Base-by-base conservation (phyloP, 1,140 invertebrate species). In the Riptortus pedestris region DNA sequence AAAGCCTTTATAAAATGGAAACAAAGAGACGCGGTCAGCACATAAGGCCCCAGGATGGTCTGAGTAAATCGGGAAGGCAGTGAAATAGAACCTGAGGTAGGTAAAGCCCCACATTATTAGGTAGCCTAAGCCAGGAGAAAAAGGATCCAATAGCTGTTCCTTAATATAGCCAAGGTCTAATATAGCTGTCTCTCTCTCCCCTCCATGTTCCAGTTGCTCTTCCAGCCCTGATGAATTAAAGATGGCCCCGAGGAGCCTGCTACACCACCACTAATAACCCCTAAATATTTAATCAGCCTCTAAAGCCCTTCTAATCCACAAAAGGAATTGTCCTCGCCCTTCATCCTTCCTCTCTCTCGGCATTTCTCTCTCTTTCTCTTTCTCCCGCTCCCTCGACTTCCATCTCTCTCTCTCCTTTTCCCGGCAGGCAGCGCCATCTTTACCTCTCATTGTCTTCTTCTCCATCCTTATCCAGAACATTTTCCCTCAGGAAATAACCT, bases 321-420 rank as follows among this genome's bases (percentile, higher is more conserved):
- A 47, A 47, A 31, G 58, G 58, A 60, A 60, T 31, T 31, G 38
- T 48, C n/a, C n/a, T n/a, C n/a, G n/a, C n/a, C n/a, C n/a, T n/a
- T n/a, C n/a, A n/a, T n/a, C n/a, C n/a, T n/a, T n/a, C n/a, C n/a
- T n/a, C n/a, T n/a, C n/a, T n/a, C n/a, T n/a, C n/a, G n/a, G n/a
- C n/a, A n/a, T n/a, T n/a, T n/a, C n/a, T n/a, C 45, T 45, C 27
- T 63, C 45, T 31, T 60, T 65, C 31, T 57, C 47, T 48, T 58
- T 52, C 33, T 43, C 55, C 45, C 48, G 2, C 52, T 27, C 22
- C 58, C n/a, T 59, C 22, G 22, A 18, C 27, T 22, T 18, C 20
- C n/a, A n/a, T 27, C n/a, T 9, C 29, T 16, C 59, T 2, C 16
- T 28, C 26, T 29, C 51, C 55, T 27, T 22, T 20, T 33, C 38